These are phyloP conservation scores for Amniataba percoides DNA, from an alignment of 2,797 vertebrate genomes.

Conservation along the genomic window DNA sequence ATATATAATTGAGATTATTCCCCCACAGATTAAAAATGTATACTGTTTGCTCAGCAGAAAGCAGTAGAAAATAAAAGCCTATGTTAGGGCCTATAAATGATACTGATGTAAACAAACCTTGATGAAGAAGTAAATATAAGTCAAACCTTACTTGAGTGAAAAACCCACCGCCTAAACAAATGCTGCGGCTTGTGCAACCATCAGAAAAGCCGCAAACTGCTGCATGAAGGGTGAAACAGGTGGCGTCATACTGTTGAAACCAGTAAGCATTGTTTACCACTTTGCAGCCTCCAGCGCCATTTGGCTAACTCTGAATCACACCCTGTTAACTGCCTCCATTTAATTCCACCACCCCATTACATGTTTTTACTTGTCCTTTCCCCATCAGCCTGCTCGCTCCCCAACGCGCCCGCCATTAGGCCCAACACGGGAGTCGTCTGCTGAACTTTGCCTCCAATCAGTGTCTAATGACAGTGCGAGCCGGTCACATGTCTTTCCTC, in stretches of 20 bases:
- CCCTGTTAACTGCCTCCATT: slow-evolving; percentile 52
- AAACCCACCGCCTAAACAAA: neutral
- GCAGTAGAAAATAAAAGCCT: neutral
- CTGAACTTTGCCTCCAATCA: slow-evolving; percentile 76
- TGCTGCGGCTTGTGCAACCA: slow-evolving; percentile 1
- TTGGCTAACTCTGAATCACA: slow-evolving; percentile 38
- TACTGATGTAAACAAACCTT: slow-evolving; percentile 15
- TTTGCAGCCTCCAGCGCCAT: slow-evolving; percentile 42
- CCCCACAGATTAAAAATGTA: neutral
- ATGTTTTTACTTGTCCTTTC: slow-evolving; percentile 20
- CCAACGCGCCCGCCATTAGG: slow-evolving; percentile 57
- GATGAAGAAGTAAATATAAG: neutral
- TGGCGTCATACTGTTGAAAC: slow-evolving; percentile 31
- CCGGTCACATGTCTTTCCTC: slow-evolving; percentile 57
- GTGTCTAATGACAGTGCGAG: slow-evolving; percentile 70
- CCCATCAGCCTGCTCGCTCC: slow-evolving; percentile 51
- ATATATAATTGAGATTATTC: neutral
- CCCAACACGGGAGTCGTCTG: slow-evolving; percentile 48
- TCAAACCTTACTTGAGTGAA: slow-evolving; percentile 14
- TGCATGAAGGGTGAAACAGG: neutral
- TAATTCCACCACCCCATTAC: slow-evolving; percentile 58
- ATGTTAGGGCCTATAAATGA: neutral
- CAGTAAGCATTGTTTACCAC: slow-evolving; percentile 34
- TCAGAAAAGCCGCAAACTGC: slow-evolving; percentile 10
- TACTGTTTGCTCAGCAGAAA: neutral